These are phyloP conservation scores for Aramus guarauna DNA, from an alignment of 2,113 vertebrate genomes.

Conservation along the genomic window DNA sequence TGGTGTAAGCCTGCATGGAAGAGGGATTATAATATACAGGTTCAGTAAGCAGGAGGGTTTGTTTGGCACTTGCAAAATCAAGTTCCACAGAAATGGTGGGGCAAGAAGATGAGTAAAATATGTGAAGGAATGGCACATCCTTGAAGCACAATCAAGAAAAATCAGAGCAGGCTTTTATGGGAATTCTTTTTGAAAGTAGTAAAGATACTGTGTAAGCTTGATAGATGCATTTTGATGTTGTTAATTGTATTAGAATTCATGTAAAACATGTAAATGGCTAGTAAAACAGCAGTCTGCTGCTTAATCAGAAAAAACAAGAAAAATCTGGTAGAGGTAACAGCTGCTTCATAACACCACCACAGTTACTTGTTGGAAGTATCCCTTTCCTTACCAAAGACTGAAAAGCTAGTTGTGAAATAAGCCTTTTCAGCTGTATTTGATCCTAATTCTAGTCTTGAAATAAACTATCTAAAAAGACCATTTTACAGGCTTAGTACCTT, in stretches of 20 bases:
- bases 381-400: neutral
- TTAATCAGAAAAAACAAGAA: neutral
- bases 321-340: neutral
- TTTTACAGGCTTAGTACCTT: neutral
- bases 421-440: neutral
- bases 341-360: neutral
- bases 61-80: neutral
- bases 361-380: neutral
- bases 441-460: neutral
- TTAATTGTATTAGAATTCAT: neutral
- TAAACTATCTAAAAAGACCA: neutral
- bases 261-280: neutral
- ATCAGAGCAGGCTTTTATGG: neutral
- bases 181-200: neutral
- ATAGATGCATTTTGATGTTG: neutral
- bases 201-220: neutral
- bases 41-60: neutral
- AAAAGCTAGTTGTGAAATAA: neutral
- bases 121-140: neutral
- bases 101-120: neutral
- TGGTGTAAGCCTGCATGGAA: neutral
- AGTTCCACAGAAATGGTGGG: neutral
- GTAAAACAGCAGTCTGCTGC: neutral
- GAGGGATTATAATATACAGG: neutral
- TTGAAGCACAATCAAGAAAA: neutral